Conservation (phyloP, 2,888 invertebrate species). For the Acanthacorydalis orientalis region DNA sequence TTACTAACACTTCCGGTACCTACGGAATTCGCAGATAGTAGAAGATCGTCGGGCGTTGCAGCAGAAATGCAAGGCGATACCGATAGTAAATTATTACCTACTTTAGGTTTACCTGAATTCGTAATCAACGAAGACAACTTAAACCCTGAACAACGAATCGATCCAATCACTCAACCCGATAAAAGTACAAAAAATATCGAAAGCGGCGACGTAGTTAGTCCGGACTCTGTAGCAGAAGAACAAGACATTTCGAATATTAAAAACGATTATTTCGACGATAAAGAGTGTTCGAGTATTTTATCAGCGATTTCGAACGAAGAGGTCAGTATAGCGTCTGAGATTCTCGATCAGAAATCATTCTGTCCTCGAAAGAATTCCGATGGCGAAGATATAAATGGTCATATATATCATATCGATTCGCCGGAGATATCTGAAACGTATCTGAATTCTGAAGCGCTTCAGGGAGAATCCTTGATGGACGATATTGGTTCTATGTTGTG, state of each 20-base stretch:
- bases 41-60: constrained; percentile 39
- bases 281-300: constrained; percentile 41
- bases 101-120: neutral
- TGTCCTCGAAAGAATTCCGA: constrained; percentile 27
- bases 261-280: constrained; percentile 26
- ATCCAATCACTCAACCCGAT: too few relatives aligned
- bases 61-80: constrained; percentile 3
- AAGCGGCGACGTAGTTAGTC: too few relatives aligned
- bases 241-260: constrained; percentile 28
- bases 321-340: constrained; percentile 52
- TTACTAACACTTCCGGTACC: constrained; percentile 52
- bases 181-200: too few relatives aligned
- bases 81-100: constrained; percentile 10
- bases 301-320: constrained; percentile 51
- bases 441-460: constrained; percentile 51
- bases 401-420: constrained; percentile 66
- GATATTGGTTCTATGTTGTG: constrained; percentile 59
- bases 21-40: constrained; percentile 66
- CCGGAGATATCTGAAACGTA: constrained; percentile 65
- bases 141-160: too few relatives aligned
- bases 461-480: constrained; percentile 63
- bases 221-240: constrained; percentile 22
- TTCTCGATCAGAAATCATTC: constrained; percentile 35
- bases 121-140: too few relatives aligned
- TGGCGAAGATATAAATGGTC: constrained; percentile 30